A percentile compares a stretch with the other conserved stretches of the same genome.
Evolutionary conservation across 2,888 invertebrate species (phyloP).

Genomic region (Pammene aurita): DNA sequence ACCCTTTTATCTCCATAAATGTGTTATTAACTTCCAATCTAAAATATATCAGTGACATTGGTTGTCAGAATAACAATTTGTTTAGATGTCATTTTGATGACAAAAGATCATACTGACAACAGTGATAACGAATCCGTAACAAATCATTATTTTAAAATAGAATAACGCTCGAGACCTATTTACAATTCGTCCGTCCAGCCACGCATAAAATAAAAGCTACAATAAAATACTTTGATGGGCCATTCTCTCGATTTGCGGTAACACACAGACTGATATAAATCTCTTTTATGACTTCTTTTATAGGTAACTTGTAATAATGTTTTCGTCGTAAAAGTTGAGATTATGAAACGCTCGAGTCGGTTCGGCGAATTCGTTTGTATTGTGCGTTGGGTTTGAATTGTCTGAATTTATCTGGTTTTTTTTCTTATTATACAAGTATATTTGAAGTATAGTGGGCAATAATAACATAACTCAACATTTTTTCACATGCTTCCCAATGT

Average conservation of each 20-base stretch:
- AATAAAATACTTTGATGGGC: slow-evolving; percentile 43
- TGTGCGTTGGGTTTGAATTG: slow-evolving; percentile 1
- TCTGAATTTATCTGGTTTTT: neutral
- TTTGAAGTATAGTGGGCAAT: neutral
- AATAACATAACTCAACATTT: too few relatives aligned
- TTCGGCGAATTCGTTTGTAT: slow-evolving; percentile 20
- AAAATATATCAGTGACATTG: too few relatives aligned
- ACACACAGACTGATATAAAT: slow-evolving; percentile 43
- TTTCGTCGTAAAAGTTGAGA: slow-evolving; percentile 42
- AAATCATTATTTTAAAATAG: slow-evolving; percentile 1
- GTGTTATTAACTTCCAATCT: too few relatives aligned
- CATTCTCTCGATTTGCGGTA: slow-evolving; percentile 43
- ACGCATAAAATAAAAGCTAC: slow-evolving; percentile 42
- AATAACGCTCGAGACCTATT: slow-evolving; percentile 16
- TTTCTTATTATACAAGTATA: neutral
- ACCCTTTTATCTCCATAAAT: too few relatives aligned
- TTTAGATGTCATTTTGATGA: too few relatives aligned
- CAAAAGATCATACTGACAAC: too few relatives aligned
- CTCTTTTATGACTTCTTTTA: slow-evolving; percentile 43
- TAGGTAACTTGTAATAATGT: slow-evolving; percentile 43
- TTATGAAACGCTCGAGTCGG: slow-evolving; percentile 40
- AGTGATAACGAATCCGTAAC: too few relatives aligned
- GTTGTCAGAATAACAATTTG: too few relatives aligned
- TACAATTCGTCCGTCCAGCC: slow-evolving; percentile 36
- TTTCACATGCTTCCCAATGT: too few relatives aligned